Base-by-base conservation (phyloP, 1,140 invertebrate species). In the Drosophila tropicalis region DNA sequence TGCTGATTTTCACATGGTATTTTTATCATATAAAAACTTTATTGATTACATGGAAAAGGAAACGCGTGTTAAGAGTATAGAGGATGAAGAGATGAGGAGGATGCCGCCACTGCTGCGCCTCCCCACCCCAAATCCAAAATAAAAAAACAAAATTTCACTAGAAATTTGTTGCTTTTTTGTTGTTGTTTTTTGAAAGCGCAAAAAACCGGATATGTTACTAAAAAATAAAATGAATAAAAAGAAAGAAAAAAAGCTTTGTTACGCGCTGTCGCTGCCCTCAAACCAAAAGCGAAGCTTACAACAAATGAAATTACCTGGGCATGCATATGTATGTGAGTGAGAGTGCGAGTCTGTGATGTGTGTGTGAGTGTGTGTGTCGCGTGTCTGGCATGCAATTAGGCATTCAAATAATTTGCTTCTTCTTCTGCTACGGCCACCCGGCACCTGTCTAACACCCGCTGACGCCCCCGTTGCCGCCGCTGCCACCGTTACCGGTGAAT, bases 341-440 rank as follows among this genome's bases (percentile, higher is more conserved):
- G 76, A 61, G 67, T 54, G 22, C 22, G 44, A 51, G 57, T 34
- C 47, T 58, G 67, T 62, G 60, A 25, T 41, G 64, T 32, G 70
- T 55, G 47, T n/a, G 70, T 70, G 65, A 70, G 54, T 65, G 74
- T 70, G 78, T 55, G 58, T 44, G 84, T 89, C 84, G 84, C 84
- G 84, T 89, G 84, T 89, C 84, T 89, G 77, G 84, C 84, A 89
- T 89, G 77, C 84, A 89, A 90, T 89, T 89, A 89, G 84, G 62
- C 76, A 84, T 80, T 80, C 76, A 87, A 87, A 82, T 74, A 76
- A 63, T 82, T 82, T 67, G 62, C 72, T 63, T 67, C 67, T 60
- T 47, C 34, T 66, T 29, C 51, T 72, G 32, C 10, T 32, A 15
- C 55, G 41, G 29, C 66, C 62, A 39, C 60, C 47, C 67, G 61